These are phyloP conservation scores for Yasuhikotakia modesta DNA, from an alignment of 2,797 vertebrate species.

Conservation along the genomic window DNA sequence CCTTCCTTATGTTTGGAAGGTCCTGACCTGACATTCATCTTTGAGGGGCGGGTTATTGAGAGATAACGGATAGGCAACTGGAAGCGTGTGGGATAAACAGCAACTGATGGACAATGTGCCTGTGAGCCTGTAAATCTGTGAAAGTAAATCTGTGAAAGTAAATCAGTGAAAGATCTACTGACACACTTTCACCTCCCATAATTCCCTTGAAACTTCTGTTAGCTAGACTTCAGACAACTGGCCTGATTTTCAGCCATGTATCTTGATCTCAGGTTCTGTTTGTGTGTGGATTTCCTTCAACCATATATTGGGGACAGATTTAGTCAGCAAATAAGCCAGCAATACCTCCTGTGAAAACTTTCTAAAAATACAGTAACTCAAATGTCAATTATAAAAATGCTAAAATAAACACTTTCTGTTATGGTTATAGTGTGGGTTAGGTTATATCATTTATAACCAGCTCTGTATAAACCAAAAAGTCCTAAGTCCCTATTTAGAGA, in stretches of 20 bases:
- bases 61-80: not conserved
- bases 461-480: too few relatives aligned
- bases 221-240: not conserved
- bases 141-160: too few relatives aligned
- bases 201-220: not conserved
- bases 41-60: slow-evolving; percentile 30
- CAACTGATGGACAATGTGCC: not conserved
- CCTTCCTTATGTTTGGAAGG: slow-evolving; percentile 45
- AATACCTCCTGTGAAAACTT: too few relatives aligned
- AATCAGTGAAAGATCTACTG: not conserved
- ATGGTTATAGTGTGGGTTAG: too few relatives aligned
- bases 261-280: not conserved
- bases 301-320: too few relatives aligned
- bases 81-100: slow-evolving; percentile 18
- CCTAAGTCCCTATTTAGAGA: too few relatives aligned
- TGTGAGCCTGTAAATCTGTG: not conserved
- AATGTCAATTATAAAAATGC: too few relatives aligned
- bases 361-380: too few relatives aligned
- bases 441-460: too few relatives aligned
- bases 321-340: too few relatives aligned
- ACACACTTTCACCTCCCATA: not conserved
- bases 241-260: not conserved
- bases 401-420: too few relatives aligned
- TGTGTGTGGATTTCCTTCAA: not conserved
- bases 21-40: slow-evolving; percentile 51